Evolutionary conservation across 2,113 vertebrate genomes (phyloP).

Genomic region (Lasiurus borealis): DNA sequence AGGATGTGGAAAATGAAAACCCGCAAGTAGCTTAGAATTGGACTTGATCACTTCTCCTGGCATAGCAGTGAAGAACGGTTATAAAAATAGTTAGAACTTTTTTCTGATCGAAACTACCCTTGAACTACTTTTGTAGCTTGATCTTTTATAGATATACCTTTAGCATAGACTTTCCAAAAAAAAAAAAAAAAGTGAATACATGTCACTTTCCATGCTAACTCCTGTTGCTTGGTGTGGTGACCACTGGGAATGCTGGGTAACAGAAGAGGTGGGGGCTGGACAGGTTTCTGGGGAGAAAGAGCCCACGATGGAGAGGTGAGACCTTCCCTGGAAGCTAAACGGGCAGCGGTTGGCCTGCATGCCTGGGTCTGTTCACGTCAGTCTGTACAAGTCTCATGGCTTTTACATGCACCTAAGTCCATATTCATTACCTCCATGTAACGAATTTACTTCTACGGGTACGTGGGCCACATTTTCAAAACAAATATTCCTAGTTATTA

Average conservation of each 20-base stretch:
- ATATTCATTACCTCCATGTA: not conserved
- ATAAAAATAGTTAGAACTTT: not conserved
- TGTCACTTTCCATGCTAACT: not conserved
- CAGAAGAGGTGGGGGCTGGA: too few species aligned
- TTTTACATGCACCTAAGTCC: not conserved
- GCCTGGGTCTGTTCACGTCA: rapidly evolving
- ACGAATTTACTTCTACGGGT: not conserved
- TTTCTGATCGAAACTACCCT: not conserved
- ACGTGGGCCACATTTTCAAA: not conserved
- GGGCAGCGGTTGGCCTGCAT: rapidly evolving
- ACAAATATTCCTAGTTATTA: not conserved
- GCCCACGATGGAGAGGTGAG: rapidly evolving
- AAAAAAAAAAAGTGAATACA: rapidly evolving
- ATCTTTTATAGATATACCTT: not conserved
- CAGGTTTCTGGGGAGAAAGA: not conserved
- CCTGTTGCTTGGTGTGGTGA: not conserved
- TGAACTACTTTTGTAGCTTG: not conserved
- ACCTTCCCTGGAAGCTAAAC: not conserved
- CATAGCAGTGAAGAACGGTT: not conserved
- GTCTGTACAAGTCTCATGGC: not conserved
- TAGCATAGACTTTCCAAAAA: not conserved
- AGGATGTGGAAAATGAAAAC: not conserved
- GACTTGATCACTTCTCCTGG: not conserved
- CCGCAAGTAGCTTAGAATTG: not conserved
- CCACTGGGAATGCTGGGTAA: too few species aligned